Conservation (phyloP, 2,113 vertebrate genomes). For the Machaerirhynchus nigripectus region DNA sequence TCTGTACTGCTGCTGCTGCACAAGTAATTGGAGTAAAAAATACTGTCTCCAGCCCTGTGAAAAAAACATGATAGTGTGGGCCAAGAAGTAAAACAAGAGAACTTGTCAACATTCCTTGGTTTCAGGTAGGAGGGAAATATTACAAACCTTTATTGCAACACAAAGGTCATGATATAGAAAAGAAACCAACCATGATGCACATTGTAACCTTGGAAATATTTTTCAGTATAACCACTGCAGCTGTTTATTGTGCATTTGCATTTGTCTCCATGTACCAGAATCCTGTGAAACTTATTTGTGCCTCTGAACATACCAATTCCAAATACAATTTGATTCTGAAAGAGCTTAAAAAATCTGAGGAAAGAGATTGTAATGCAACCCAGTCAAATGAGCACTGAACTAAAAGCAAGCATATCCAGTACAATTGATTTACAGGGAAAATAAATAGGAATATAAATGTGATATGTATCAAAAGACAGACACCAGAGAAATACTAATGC, state of each 20-base stretch:
- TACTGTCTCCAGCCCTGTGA: not conserved
- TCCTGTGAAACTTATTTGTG: not conserved
- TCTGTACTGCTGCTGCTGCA: not conserved
- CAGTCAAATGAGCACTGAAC: not conserved
- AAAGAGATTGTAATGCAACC: not conserved
- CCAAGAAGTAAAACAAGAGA: not conserved
- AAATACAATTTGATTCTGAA: not conserved
- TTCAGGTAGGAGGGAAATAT: not conserved
- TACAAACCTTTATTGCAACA: not conserved
- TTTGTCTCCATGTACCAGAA: not conserved
- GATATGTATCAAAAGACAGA: not conserved
- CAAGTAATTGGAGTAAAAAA: not conserved
- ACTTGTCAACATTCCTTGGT: not conserved
- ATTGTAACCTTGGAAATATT: not conserved
- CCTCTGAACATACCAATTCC: not conserved
- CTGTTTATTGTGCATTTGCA: not conserved
- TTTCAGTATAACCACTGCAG: not conserved
- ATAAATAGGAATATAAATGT: not conserved
- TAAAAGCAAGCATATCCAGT: not conserved
- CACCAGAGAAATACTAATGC: not conserved
- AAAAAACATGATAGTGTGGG: not conserved
- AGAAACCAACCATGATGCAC: not conserved
- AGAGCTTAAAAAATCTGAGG: not conserved
- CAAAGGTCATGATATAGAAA: not conserved
- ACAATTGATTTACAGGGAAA: not conserved